Evolutionary conservation across 2,113 vertebrate genomes (phyloP), one percentile per base, ranked within the genome.

Genomic region (Entomyzon cyanotis): DNA sequence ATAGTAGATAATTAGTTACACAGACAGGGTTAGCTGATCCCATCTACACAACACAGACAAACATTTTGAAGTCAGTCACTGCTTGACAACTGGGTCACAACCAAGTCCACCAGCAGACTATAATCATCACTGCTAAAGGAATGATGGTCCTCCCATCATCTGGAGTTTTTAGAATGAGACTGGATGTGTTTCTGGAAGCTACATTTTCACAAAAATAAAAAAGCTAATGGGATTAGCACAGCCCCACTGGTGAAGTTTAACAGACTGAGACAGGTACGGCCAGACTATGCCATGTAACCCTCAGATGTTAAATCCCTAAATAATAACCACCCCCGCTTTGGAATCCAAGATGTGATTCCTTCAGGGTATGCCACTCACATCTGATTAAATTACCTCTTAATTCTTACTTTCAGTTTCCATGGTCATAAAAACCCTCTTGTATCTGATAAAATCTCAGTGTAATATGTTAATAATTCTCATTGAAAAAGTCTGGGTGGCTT

Each of bases 1-100:
- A 79, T 76, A 87, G 58, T 20, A 58, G 62, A 65, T 95, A 95
- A 96, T 95, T 95, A 92, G 91, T 93, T 91, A 95, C 73, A 94
- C 21, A 79, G 87, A 71, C 44, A 73, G 37, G 84, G 84, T 93
- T 87, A 85, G 84, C 44, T 91, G 94, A 93, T 87, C 74, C 65
- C 53, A 79, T 91, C 69, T 62, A 93, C 35, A 65, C 18, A 84
- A 87, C 84, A 87, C 58, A 87, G 68, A 87, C 2, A 39, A 94
- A 84, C 74, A 85, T 82, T 85, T 41, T 75, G 14, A 73, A 95
- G 80, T 75, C 62, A 84, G n/a, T 37, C 58, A 82, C 53, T 91
- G 73, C 42, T 33, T 87, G 46, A 68, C 41, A 78, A 41, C 21
- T 46, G 53, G 67, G 65, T 95, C 81, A 95, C 62, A 91, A 76